Conservation (phyloP, 2,888 invertebrate species). For the Drosophila meridionalis region DNA sequence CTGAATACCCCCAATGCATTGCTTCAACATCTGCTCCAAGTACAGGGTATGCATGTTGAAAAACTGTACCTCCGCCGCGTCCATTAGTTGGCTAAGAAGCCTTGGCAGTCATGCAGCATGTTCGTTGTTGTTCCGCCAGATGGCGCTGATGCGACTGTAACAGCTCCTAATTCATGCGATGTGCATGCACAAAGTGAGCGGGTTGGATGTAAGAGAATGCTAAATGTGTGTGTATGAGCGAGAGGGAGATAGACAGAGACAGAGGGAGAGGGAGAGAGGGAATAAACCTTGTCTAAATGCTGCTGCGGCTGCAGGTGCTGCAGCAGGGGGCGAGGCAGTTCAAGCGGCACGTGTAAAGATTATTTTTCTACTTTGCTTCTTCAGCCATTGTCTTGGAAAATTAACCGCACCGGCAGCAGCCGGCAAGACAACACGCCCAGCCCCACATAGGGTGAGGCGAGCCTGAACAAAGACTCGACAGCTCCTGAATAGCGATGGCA, state of each 20-base stretch:
- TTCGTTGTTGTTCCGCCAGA: constrained; percentile 69
- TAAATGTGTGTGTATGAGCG: neutral
- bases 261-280: constrained; percentile 15
- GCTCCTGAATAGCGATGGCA: constrained; percentile 38
- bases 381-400: constrained; percentile 77
- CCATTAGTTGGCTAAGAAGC: constrained; percentile 45
- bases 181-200: constrained; percentile 54
- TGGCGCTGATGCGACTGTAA: constrained; percentile 69
- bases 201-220: constrained; percentile 28
- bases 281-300: constrained; percentile 9
- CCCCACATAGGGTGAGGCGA: constrained; percentile 51
- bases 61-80: constrained; percentile 25
- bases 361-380: constrained; percentile 64
- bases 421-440: constrained; percentile 43
- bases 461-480: constrained; percentile 55
- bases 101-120: constrained; percentile 18
- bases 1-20: neutral
- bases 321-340: constrained; percentile 54
- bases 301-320: constrained; percentile 40
- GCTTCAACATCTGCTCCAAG: neutral
- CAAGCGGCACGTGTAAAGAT: constrained; percentile 75
- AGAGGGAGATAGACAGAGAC: neutral
- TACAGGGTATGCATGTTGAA: constrained; percentile 16
- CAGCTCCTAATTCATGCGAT: constrained; percentile 64
- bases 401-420: constrained; percentile 69